Conservation (phyloP, 2,888 invertebrate species). For the Ennomos fuscantarius region DNA sequence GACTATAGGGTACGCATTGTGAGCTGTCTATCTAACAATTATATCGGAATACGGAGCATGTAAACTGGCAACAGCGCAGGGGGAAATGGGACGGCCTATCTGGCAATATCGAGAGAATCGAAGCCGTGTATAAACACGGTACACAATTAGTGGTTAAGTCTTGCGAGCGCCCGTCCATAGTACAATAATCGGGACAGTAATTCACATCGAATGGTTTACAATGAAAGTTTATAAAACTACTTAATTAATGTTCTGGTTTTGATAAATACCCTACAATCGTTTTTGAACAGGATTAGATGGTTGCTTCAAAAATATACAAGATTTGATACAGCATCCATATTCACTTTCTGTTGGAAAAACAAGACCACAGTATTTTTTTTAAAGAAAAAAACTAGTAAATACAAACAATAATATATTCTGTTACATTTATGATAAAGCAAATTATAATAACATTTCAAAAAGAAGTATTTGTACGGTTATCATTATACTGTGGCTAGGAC, state of each 20-base stretch:
- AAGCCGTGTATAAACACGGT: constrained; percentile 59
- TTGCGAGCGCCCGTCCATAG: constrained; percentile 41
- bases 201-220: constrained; percentile 9
- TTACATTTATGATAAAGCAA: too few relatives aligned
- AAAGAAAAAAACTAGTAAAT: too few relatives aligned
- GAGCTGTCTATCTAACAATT: constrained; percentile 73
- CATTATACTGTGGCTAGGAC: constrained; percentile 14
- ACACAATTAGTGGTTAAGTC: constrained; percentile 68
- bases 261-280: too few relatives aligned
- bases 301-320: too few relatives aligned
- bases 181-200: constrained; percentile 15
- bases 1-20: constrained; percentile 63
- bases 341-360: too few relatives aligned
- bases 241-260: neutral
- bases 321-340: too few relatives aligned
- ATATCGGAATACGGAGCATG: constrained; percentile 64
- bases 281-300: too few relatives aligned
- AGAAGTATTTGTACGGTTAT: neutral
- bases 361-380: too few relatives aligned
- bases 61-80: constrained; percentile 61
- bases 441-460: too few relatives aligned
- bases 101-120: constrained; percentile 59
- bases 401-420: too few relatives aligned
- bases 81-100: constrained; percentile 56
- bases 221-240: neutral